Base-by-base conservation (phyloP, 2,797 vertebrate genomes). In the Notoglanidium macrostoma region DNA sequence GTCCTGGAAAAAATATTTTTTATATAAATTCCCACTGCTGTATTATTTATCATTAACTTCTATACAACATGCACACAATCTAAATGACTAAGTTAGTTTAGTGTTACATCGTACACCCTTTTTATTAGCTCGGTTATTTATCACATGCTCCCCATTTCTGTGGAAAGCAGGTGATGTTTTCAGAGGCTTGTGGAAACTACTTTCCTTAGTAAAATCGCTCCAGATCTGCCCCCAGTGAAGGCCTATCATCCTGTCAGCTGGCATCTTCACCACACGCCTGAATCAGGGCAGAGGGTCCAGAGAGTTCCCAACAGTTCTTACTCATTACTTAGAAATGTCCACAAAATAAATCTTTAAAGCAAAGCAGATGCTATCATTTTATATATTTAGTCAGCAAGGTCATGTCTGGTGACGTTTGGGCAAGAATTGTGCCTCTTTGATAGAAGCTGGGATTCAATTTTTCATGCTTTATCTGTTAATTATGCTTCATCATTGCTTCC, bases 211-310 rank as follows among this genome's bases (percentile, higher is more conserved):
- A 77, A 87, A 54, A 65, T 61, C 79, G 51, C 19, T n/a, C 54
- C 63, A 83, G 70, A 79, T 84, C 54, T 70, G 40, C 83, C 67
- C 78, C 68, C 29, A 65, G 15, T 83, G 73, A 74, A 54, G 73
- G n/a, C 70, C 74, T 89, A 76, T 46, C 59, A 44, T 87, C 65
- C 73, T 80, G 83, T 80, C 86, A 54, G 29, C 85, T 78, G 77
- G 82, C 82, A 32, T 78, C 77, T n/a, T 82, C 88, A 65, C 51
- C 44, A 15, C 79, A 67, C 1, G 35, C 77, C 76, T 87, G 73
- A 89, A 63, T 55, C 78, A 59, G 15, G 49, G 15, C 85, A 65
- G 23, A 10, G 26, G 67, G 79, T 85, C 87, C 14, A 84, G 49
- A 61, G 87, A 79, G 72, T 81, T 83, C 83, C 44, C 57, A 49